These are phyloP conservation scores for Triplophysa bombifrons DNA, from an alignment of 2,797 vertebrate species.

Conservation along the genomic window DNA sequence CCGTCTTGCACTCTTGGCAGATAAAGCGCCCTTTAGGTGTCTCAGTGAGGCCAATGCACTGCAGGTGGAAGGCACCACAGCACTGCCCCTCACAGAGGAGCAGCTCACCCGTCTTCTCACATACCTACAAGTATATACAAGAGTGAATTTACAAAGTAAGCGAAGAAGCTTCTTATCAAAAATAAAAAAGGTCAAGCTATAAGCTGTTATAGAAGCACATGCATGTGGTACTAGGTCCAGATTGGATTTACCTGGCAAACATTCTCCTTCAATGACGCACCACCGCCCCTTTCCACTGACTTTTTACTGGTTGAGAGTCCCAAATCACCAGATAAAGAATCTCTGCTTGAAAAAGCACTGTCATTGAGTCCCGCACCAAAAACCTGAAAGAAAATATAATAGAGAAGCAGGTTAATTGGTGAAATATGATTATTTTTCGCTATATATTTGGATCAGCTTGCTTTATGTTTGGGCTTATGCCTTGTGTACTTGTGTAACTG, in stretches of 20 bases:
- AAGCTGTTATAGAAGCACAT: not conserved
- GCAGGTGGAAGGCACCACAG: conserved; percentile 94
- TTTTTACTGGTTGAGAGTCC: conserved; percentile 68
- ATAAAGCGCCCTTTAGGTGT: conserved; percentile 92
- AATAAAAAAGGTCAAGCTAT: no score
- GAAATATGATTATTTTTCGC: not conserved
- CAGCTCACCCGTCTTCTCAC: conserved; percentile 93
- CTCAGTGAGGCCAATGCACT: conserved; percentile 89
- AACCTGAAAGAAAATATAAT: conserved; percentile 25
- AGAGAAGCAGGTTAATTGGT: no score
- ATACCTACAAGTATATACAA: conserved; percentile 78
- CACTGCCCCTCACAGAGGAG: conserved; percentile 95
- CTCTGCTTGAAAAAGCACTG: conserved; percentile 48
- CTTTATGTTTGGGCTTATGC: no score
- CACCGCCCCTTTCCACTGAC: conserved; percentile 83
- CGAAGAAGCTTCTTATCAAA: no score
- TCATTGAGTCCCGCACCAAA: conserved; percentile 39
- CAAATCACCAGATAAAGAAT: conserved; percentile 64
- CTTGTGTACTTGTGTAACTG: no score
- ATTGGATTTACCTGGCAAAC: conserved; percentile 90
- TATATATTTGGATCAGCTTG: not conserved
- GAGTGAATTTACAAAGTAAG: no score
- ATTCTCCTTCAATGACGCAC: conserved; percentile 92
- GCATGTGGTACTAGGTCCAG: not conserved
- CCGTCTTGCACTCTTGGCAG: conserved; percentile 92